Evolutionary conservation across 2,797 vertebrate species (phyloP), one percentile per base, ranked within the genome.

Genomic region (Hydrolagus colliei): DNA sequence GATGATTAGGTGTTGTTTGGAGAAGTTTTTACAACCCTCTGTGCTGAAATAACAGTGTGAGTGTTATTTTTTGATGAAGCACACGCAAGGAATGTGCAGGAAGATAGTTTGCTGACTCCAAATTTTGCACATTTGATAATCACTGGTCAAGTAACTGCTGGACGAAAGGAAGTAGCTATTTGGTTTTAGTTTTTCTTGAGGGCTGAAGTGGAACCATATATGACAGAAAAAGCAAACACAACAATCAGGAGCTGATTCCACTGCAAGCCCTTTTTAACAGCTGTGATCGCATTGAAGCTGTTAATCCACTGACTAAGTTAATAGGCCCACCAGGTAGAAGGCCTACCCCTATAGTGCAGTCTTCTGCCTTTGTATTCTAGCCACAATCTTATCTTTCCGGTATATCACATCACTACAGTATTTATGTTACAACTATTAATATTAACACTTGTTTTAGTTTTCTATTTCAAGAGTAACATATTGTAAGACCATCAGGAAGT

Each of bases 361-460:
- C 62, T 62, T 14, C 86, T 71, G 41, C 22, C 27, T 68, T 22
- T 72, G 41, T 59, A 27, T 86, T 68, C 9, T 86, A 86, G 35
- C 74, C 86, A 78, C 74, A 76, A 22, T 20, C 74, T 86, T 86
- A 86, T 86, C 86, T 77, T 86, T 77, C 73, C 12, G 62, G 62
- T 68, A 5, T 16, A 76, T 86, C 86, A 77, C 75, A 77, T 77
- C 52, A 52, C 75, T 61, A 61, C 4, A 61, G 52, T n/a, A 77
- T 61, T 77, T 77, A 61, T 61, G 59, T 77, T 61, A 32, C 9
- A 18, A 5, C 18, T 12, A 77, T 59, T 77, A 59, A 61, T 61
- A 77, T 77, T 52, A 20, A 76, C 74, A 59, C 8, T 75, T 76
- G 74, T 76, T 76, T 10, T n/a, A 61, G 9, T 77, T 77, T n/a